Percentiles rank a stretch among this genome's conserved stretches.
Evolutionary conservation across 1,140 invertebrate species (phyloP).

Genomic region (Bombus waltoni): DNA sequence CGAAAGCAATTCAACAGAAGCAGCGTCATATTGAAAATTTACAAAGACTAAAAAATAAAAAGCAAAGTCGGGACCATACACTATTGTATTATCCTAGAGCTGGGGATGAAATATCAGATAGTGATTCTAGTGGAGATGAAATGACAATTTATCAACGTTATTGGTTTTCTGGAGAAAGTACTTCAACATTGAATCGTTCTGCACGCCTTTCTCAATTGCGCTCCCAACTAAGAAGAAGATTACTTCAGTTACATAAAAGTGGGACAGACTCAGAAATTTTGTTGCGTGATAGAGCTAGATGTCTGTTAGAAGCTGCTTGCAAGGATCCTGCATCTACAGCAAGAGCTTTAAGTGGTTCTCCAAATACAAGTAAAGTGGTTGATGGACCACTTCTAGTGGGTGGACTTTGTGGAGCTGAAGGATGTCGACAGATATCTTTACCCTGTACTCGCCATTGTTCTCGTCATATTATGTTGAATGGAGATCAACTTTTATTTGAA

Average conservation of each 20-base stretch:
- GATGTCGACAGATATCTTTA: conserved; percentile 87
- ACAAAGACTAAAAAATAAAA: conserved; percentile 66
- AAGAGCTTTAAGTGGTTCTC: conserved; percentile 72
- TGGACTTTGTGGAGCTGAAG: conserved; percentile 75
- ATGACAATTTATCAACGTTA: conserved; percentile 77
- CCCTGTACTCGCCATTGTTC: conserved; percentile 93
- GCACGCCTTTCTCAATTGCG: conserved; percentile 82
- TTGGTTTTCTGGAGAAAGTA: conserved; percentile 77
- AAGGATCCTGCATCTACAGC: conserved; percentile 73
- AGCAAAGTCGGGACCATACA: conserved; percentile 77
- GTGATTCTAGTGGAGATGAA: conserved; percentile 80
- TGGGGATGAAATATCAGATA: conserved; percentile 80
- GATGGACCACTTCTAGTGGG: conserved; percentile 79
- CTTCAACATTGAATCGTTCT: conserved; percentile 74
- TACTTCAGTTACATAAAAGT: conserved; percentile 80
- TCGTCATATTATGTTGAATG: conserved; percentile 93
- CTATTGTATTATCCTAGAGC: conserved; percentile 80
- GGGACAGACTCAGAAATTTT: conserved; percentile 72
- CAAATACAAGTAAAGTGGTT: conserved; percentile 76
- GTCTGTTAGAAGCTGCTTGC: conserved; percentile 73
- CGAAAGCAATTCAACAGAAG: conserved; percentile 61
- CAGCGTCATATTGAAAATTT: conserved; percentile 67
- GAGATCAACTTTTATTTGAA: conserved; percentile 93
- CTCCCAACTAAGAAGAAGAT: conserved; percentile 83
- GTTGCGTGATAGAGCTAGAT: conserved; percentile 72